Conservation (phyloP, 2,888 invertebrate species). For the Subacronicta megacephala region DNA sequence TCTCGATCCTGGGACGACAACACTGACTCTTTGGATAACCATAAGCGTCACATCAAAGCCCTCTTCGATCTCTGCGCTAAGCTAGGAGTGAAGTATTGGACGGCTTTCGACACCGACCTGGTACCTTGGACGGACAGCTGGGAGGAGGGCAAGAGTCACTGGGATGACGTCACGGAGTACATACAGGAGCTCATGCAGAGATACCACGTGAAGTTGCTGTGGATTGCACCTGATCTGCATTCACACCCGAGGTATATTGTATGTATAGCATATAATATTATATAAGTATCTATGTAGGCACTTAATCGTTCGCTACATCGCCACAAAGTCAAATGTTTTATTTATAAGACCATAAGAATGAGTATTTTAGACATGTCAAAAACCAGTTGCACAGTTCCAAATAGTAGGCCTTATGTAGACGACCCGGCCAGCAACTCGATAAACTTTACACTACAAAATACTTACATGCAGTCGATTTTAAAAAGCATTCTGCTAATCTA, state of each 20-base stretch:
- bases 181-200: slow-evolving; percentile 88
- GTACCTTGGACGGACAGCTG: slow-evolving; percentile 87
- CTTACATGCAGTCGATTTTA: too few species aligned
- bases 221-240: slow-evolving; percentile 91
- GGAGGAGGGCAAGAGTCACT: slow-evolving; percentile 87
- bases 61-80: slow-evolving; percentile 91
- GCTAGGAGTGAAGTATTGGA: slow-evolving; percentile 91
- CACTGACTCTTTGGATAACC: slow-evolving; percentile 87
- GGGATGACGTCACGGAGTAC: slow-evolving; percentile 90
- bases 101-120: slow-evolving; percentile 91
- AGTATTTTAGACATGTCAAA: too few species aligned
- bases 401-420: too few species aligned
- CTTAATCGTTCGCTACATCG: too few species aligned
- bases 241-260: slow-evolving; percentile 85
- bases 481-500: too few species aligned
- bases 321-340: too few species aligned
- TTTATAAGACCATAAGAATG: too few species aligned
- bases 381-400: too few species aligned
- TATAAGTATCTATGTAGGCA: too few species aligned
- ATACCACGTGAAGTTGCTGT: slow-evolving; percentile 89
- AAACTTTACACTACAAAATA: too few species aligned
- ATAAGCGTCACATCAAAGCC: slow-evolving; percentile 89
- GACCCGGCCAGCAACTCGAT: too few species aligned
- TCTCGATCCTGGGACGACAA: slow-evolving; percentile 89
- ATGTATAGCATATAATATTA: too few species aligned